Conservation (phyloP, 2,113 vertebrate genomes). For the Lophius piscatorius region DNA sequence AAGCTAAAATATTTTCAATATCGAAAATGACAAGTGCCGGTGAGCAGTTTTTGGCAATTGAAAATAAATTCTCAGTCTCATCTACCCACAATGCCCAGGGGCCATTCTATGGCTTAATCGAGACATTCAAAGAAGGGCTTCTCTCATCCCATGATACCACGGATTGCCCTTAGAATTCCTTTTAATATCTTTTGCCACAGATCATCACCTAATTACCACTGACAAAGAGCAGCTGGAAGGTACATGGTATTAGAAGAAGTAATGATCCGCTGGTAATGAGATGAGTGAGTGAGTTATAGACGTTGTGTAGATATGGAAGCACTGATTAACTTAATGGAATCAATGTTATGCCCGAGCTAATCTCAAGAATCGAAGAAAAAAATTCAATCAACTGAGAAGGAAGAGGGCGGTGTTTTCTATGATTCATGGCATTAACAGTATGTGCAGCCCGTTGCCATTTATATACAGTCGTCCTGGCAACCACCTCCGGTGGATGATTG, state of each 20-base stretch:
- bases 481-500: background rate
- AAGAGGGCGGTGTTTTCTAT: slow-evolving; percentile 8
- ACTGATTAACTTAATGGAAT: slow-evolving; percentile 58
- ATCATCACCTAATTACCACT: slow-evolving; percentile 73
- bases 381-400: slow-evolving; percentile 7
- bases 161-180: slow-evolving; percentile 65
- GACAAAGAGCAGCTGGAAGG: slow-evolving; percentile 72
- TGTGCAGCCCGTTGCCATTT: background rate
- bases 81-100: slow-evolving; percentile 34
- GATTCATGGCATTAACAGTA: background rate
- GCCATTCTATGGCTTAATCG: slow-evolving; percentile 53
- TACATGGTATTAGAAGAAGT: slow-evolving; percentile 68
- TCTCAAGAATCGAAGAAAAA: slow-evolving; percentile 6
- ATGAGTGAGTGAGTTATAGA: slow-evolving; percentile 47
- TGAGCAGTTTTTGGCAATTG: slow-evolving; percentile 56
- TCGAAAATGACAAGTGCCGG: slow-evolving; percentile 32
- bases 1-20: slow-evolving; percentile 45
- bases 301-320: slow-evolving; percentile 53
- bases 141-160: slow-evolving; percentile 49
- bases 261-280: slow-evolving; percentile 75
- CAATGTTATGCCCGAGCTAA: slow-evolving; percentile 4
- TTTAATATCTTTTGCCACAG: slow-evolving; percentile 67
- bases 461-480: slow-evolving; percentile 16
- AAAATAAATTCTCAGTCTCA: slow-evolving; percentile 52
- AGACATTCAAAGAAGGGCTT: slow-evolving; percentile 45